Conservation (phyloP, 2,797 vertebrate genomes). For the Okamejei kenojei region DNA sequence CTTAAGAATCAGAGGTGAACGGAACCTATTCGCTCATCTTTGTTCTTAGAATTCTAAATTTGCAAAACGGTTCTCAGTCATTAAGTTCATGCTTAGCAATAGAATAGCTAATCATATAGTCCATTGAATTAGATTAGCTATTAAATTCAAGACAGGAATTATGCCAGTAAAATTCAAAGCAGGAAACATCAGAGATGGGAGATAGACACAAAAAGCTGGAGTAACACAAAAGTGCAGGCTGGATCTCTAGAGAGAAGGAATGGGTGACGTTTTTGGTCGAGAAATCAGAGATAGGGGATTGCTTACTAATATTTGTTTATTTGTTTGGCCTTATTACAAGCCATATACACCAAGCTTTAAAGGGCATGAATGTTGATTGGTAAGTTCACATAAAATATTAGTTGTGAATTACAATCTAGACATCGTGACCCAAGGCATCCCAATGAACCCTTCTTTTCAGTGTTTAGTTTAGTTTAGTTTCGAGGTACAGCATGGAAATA, state of each 20-base stretch:
- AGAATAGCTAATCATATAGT: neutral
- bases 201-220: no score
- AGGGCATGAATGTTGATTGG: neutral
- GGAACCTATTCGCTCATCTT: neutral
- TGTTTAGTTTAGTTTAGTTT: no score
- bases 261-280: no score
- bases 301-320: neutral
- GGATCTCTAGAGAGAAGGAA: no score
- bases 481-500: no score
- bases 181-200: neutral
- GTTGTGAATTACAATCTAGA: no score
- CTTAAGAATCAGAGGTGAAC: neutral
- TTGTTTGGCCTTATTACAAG: neutral
- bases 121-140: neutral
- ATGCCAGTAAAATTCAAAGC: neutral
- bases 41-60: neutral
- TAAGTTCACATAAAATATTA: neutral
- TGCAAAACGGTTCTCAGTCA: neutral
- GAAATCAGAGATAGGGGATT: neutral
- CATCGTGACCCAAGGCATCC: neutral
- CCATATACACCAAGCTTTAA: neutral
- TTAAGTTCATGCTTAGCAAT: neutral
- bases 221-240: no score
- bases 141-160: neutral
- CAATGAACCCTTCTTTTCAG: neutral